phyloP scores from a whole-genome alignment of 2,797 vertebrate species.

The Spinus pinus region DNA sequence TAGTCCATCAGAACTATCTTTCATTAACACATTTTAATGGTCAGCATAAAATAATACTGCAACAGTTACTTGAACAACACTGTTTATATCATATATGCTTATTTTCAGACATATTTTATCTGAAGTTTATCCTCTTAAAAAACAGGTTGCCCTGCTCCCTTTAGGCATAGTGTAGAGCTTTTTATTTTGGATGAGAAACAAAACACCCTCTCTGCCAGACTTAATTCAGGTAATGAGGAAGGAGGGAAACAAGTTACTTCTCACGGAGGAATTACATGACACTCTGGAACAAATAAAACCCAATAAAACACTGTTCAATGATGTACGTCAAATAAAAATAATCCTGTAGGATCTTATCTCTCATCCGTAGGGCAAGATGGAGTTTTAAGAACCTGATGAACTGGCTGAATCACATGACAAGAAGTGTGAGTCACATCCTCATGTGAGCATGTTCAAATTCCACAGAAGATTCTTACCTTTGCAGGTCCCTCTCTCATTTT shows the following conservation, averaged over 20 bases:
- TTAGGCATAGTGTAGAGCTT: background rate
- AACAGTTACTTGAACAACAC: background rate
- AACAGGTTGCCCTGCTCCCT: background rate
- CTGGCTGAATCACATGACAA: background rate
- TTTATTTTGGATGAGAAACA: background rate
- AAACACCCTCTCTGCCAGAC: background rate
- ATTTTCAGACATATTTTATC: background rate
- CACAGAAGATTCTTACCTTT: slow-evolving; percentile 81
- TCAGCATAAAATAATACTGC: background rate
- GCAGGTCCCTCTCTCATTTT: slow-evolving; percentile 98
- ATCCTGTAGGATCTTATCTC: background rate
- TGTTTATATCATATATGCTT: background rate
- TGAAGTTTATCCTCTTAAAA: background rate
- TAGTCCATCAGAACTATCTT: background rate
- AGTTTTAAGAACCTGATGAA: background rate
- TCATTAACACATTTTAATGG: background rate
- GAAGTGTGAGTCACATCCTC: background rate
- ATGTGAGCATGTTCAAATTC: background rate
- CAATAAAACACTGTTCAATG: background rate
- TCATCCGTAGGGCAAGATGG: background rate
- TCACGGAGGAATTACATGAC: background rate
- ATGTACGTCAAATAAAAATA: background rate
- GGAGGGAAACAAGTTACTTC: background rate
- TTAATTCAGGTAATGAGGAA: background rate
- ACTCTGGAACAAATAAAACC: background rate